Base-by-base conservation (phyloP, 2,113 vertebrate species). In the Clarias gariepinus region DNA sequence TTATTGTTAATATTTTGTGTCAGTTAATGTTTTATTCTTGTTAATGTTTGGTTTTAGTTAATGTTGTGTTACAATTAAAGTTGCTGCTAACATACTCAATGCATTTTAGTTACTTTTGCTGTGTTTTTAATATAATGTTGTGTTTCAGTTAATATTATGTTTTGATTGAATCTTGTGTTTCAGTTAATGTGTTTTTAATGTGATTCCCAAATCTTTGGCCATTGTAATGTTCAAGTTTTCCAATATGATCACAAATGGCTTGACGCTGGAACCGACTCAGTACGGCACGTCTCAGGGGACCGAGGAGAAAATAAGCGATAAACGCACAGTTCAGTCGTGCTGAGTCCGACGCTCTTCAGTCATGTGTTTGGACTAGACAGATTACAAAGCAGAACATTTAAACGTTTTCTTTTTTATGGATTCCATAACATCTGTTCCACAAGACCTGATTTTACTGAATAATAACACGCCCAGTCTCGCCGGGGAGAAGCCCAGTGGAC, bases 281-380 rank as follows among this genome's bases (percentile, higher is more conserved):
- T 57, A 30, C 2, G 16, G 47, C 47, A 25, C 18, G 16, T 71
- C 47, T 57, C n/a, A 30, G 63, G 47, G n/a, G 61, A 4, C 12
- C 8, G 5, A 28, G 23, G n/a, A 21, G 30, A 68, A 55, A 21
- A 30, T 19, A 16, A n/a, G 16, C 25, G 9, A 80, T 80, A 60
- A 80, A 57, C 78, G 2, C 57, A 12, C 16, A 53, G 87, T 88
- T 90, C 83, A 77, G 3, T 83, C 74, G 23, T 64, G 57, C 78
- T 18, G 21, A 64, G 81, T 61, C 86, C 19, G 58, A 52, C 57
- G 28, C 33, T 55, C 55, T 85, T 82, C 18, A 64, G 28, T 69
- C 52, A 76, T 85, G 77, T 81, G 89, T 90, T 90, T 90, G 88
- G 89, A 86, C 88, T 86, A 76, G 87, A 89, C 90, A 86, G 88